phyloP scores from a whole-genome alignment of 30 jellyfish, hydroid and myxozoan genomes.

The Chironex yamaguchii region DNA sequence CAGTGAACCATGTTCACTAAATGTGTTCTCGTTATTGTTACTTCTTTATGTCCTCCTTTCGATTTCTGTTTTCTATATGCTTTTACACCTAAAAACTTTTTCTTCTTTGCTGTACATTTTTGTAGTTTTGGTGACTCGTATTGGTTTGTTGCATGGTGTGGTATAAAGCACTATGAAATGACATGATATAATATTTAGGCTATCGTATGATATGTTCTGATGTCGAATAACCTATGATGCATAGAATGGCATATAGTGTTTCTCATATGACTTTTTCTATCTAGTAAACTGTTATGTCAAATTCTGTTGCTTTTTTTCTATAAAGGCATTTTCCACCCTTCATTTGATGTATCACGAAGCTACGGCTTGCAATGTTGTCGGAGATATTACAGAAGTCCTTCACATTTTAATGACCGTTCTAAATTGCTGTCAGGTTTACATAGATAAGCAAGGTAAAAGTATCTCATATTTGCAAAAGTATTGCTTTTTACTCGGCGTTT shows the following conservation, averaged over 20 bases:
- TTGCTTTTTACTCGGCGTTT: no score
- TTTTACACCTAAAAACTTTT: not conserved
- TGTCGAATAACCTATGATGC: no score
- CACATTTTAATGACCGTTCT: conserved; percentile 76
- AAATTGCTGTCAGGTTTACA: conserved; percentile 68
- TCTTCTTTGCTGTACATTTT: not conserved
- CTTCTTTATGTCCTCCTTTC: no score
- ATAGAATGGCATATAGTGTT: no score
- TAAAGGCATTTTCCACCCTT: conserved; percentile 87
- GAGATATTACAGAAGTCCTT: conserved; percentile 80
- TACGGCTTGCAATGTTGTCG: conserved; percentile 91
- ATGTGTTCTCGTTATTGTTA: not conserved
- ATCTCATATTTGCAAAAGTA: no score
- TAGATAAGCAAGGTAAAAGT: conserved; percentile 81
- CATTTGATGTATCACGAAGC: conserved; percentile 95
- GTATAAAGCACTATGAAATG: no score
- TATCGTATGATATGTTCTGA: not conserved
- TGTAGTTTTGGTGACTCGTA: no score
- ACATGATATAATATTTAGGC: no score
- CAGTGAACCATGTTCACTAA: no score
- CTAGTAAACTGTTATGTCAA: no score
- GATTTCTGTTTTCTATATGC: not conserved
- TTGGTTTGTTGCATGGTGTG: no score
- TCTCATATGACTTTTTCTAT: no score
- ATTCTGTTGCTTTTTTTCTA: not conserved